A percentile compares a stretch with the other conserved stretches of the same genome.
These are phyloP conservation scores for Lerista edwardsae DNA, from an alignment of 2,797 vertebrate species.

Conservation along the genomic window DNA sequence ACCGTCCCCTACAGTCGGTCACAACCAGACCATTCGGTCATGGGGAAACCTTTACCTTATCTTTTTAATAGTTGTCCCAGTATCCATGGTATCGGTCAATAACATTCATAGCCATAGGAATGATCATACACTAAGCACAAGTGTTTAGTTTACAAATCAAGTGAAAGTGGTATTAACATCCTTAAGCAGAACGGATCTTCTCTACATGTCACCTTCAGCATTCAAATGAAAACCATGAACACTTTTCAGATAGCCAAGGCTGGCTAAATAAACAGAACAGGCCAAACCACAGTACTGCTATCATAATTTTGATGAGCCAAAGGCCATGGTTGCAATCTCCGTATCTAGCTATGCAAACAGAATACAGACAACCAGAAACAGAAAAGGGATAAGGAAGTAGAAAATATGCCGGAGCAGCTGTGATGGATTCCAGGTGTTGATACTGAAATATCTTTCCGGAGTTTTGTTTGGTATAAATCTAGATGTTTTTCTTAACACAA, in stretches of 20 bases:
- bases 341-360: background rate
- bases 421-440: slow-evolving; percentile 62
- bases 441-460: slow-evolving; percentile 61
- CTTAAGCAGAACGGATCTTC: background rate
- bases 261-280: background rate
- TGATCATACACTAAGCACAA: background rate
- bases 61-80: too few relatives aligned
- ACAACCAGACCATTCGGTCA: too few relatives aligned
- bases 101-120: background rate
- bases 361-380: background rate
- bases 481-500: slow-evolving; percentile 23
- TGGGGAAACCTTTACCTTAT: too few relatives aligned
- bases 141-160: background rate
- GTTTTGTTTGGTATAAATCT: slow-evolving; percentile 59
- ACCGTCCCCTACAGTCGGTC: too few relatives aligned
- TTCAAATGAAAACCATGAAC: background rate
- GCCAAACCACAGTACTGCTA: background rate
- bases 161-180: background rate
- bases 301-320: background rate
- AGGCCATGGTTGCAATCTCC: slow-evolving; percentile 20
- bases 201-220: background rate
- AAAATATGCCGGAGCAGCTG: slow-evolving; percentile 52
- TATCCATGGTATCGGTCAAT: too few relatives aligned
- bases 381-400: slow-evolving; percentile 25
- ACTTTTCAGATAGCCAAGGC: background rate